phyloP scores from a whole-genome alignment of 2,888 invertebrate genomes.

The Physocephala rufipes region DNA sequence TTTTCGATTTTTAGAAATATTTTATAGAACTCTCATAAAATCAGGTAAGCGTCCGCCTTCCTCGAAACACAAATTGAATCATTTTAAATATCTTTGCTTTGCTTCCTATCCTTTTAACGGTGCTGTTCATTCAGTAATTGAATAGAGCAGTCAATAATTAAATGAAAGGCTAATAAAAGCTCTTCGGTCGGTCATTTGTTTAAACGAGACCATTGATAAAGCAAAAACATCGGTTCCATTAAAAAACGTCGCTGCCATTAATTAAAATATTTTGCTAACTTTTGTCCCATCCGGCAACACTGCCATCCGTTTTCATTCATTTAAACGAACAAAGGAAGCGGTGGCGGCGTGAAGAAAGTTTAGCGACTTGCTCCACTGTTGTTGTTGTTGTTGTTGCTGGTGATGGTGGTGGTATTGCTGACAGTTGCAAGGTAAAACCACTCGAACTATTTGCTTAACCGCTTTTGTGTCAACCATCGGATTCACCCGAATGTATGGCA shows the following conservation, averaged over 20 bases:
- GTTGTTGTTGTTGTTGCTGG: neutral
- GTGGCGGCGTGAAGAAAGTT: neutral
- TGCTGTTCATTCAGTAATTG: neutral
- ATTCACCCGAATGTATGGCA: slow-evolving; percentile 27
- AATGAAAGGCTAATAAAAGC: neutral
- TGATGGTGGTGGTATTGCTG: neutral
- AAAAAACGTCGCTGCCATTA: slow-evolving; percentile 5
- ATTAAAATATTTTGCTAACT: slow-evolving; percentile 10
- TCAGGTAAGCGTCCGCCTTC: too few species aligned
- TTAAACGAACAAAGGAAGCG: neutral
- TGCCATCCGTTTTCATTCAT: neutral
- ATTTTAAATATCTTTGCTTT: too few species aligned
- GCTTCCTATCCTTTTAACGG: too few species aligned
- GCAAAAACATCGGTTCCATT: too few species aligned
- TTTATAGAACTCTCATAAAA: too few species aligned
- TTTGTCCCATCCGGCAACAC: neutral
- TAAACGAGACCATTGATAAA: neutral
- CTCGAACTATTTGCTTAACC: slow-evolving; percentile 44
- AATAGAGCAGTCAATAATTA: neutral
- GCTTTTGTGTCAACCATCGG: slow-evolving; percentile 46
- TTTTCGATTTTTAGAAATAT: too few species aligned
- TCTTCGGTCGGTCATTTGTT: neutral
- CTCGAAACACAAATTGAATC: too few species aligned
- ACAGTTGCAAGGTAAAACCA: slow-evolving; percentile 41
- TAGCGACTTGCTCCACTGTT: neutral